These are phyloP conservation scores for Onthophagus sagittarius DNA, from an alignment of 2,888 invertebrate species.

Conservation along the genomic window DNA sequence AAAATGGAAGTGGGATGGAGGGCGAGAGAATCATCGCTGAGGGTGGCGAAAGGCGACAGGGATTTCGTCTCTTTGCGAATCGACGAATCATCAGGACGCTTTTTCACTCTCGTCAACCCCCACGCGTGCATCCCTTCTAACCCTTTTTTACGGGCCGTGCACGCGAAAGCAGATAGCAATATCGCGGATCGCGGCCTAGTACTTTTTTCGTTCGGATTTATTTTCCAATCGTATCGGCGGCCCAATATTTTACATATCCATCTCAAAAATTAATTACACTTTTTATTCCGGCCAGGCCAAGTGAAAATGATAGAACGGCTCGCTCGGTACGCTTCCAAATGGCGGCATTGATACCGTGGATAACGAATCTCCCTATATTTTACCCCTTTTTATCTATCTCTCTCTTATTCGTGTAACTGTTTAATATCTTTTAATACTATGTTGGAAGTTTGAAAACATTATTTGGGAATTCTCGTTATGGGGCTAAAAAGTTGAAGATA, in stretches of 20 bases:
- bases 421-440: background rate
- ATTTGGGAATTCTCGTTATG: no score
- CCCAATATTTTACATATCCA: constrained; percentile 47
- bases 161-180: constrained; percentile 37
- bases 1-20: background rate
- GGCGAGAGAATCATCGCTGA: constrained; percentile 8
- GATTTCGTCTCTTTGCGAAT: background rate
- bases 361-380: constrained; percentile 22
- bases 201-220: constrained; percentile 42
- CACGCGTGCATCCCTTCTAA: constrained; percentile 21
- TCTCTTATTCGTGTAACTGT: background rate
- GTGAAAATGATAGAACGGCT: constrained; percentile 35
- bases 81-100: constrained; percentile 18
- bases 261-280: constrained; percentile 49
- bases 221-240: constrained; percentile 43
- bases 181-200: constrained; percentile 41
- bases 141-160: constrained; percentile 27
- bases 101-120: constrained; percentile 28
- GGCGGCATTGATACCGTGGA: constrained; percentile 37
- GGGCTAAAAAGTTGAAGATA: no score
- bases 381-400: background rate
- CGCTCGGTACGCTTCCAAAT: constrained; percentile 10
- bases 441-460: background rate
- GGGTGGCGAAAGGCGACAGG: background rate
- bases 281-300: constrained; percentile 38